A percentile compares a stretch with the other conserved stretches of the same genome.
Conservation (phyloP, 53 echinoderm and acorn worm species). For the Echinarachnius parma region DNA sequence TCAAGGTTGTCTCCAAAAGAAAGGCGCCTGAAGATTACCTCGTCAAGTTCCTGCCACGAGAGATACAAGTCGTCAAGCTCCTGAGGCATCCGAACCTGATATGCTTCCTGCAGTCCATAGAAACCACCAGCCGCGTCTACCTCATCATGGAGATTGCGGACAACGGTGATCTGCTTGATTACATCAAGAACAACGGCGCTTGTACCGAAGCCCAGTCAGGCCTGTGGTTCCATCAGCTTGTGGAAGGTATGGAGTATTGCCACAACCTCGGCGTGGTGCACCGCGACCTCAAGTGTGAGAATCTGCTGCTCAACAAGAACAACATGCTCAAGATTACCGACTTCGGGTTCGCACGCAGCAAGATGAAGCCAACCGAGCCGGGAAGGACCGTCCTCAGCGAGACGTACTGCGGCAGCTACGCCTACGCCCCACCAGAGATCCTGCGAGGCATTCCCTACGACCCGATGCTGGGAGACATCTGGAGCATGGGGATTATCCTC, state of each 20-base stretch:
- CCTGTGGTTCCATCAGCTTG: conserved; percentile 89
- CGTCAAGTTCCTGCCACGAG: conserved; percentile 88
- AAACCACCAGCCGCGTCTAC: conserved; percentile 96
- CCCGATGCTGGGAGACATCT: conserved; percentile 89
- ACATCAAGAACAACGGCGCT: conserved; percentile 84
- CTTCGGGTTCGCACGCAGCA: conserved; percentile 91
- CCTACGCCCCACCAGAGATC: conserved; percentile 97
- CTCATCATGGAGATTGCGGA: conserved; percentile 98
- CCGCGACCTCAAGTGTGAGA: conserved; percentile 95
- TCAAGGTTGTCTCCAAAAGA: conserved; percentile 95
- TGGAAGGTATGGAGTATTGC: conserved; percentile 95
- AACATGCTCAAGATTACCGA: conserved; percentile 93
- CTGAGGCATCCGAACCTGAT: conserved; percentile 90
- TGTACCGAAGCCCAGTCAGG: conserved; percentile 79
- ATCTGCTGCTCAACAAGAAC: conserved; percentile 82
- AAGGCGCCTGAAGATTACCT: conserved; percentile 98
- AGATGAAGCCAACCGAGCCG: conserved; percentile 73
- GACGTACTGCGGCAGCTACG: conserved; percentile 98
- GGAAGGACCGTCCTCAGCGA: conserved; percentile 85
- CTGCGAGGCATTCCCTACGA: conserved; percentile 89
- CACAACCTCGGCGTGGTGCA: conserved; percentile 91
- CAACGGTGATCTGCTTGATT: conserved; percentile 90
- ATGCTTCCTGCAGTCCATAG: conserved; percentile 96
- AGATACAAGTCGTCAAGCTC: conserved; percentile 88
- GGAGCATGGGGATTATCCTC: conserved; percentile 99